These are phyloP conservation scores for Hydrolagus colliei DNA, from an alignment of 2,797 vertebrate genomes.

Conservation along the genomic window DNA sequence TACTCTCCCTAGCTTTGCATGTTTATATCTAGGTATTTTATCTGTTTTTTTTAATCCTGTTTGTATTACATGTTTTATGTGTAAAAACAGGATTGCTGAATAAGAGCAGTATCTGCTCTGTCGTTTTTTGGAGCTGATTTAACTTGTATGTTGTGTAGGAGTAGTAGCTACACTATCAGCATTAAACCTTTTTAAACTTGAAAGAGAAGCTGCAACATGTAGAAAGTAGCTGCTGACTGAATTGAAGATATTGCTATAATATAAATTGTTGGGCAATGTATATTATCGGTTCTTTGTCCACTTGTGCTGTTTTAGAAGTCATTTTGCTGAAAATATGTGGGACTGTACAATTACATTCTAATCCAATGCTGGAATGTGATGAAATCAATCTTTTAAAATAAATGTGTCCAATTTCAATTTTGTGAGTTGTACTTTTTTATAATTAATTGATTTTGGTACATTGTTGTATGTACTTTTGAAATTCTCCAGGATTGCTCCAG, in stretches of 20 bases:
- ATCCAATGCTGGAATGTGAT: neutral
- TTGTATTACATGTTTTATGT: neutral
- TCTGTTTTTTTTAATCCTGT: neutral
- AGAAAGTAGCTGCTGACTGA: neutral
- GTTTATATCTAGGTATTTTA: neutral
- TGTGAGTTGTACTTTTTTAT: neutral
- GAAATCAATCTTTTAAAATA: conserved; percentile 14
- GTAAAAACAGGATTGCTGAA: neutral
- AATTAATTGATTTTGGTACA: neutral
- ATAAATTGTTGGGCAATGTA: neutral
- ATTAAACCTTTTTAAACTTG: neutral
- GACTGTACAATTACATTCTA: conserved; percentile 7
- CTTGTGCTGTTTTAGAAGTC: conserved; percentile 5
- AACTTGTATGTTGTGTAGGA: neutral
- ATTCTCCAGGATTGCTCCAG: too few species aligned
- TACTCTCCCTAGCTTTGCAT: neutral
- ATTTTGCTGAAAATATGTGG: neutral
- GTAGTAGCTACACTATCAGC: neutral
- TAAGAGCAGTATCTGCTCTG: neutral
- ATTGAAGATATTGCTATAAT: neutral
- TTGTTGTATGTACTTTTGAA: too few species aligned
- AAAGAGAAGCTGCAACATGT: neutral
- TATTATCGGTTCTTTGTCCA: neutral
- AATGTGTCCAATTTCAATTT: conserved; percentile 13
- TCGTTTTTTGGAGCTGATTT: neutral